These are phyloP conservation scores for Anoncus sp. DNA, from an alignment of 2,888 invertebrate genomes.

Conservation along the genomic window DNA sequence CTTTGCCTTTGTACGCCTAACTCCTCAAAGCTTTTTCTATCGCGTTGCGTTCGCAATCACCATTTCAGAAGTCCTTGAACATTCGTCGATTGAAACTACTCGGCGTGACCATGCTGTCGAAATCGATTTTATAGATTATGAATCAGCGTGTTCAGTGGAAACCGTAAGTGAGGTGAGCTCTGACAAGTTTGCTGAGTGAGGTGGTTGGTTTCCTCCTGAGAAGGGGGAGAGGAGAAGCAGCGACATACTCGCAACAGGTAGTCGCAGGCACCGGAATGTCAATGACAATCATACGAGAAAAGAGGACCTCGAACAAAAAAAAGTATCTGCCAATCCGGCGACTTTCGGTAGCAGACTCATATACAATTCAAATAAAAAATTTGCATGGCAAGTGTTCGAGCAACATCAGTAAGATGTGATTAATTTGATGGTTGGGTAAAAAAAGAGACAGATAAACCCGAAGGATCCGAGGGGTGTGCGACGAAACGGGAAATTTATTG, in stretches of 20 bases:
- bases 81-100: constrained; percentile 53
- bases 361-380: constrained; percentile 1
- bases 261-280: constrained; percentile 47
- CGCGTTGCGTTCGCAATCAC: constrained; percentile 41
- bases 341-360: neutral
- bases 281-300: constrained; percentile 30
- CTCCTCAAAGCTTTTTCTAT: constrained; percentile 67
- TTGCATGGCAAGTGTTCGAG: neutral
- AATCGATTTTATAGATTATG: constrained; percentile 34
- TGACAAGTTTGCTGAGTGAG: constrained; percentile 29
- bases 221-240: constrained; percentile 44
- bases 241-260: constrained; percentile 64
- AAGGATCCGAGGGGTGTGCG: neutral
- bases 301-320: constrained; percentile 19
- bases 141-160: constrained; percentile 12
- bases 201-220: neutral
- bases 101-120: constrained; percentile 33
- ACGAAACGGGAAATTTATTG: neutral
- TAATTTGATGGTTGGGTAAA: neutral
- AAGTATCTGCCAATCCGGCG: constrained; percentile 20
- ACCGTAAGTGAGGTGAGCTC: constrained; percentile 33
- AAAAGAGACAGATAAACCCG: neutral
- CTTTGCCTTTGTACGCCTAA: constrained; percentile 63
- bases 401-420: neutral
- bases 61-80: constrained; percentile 51